Base-by-base conservation (phyloP, 2,888 invertebrate species). In the Lithodes maja region DNA sequence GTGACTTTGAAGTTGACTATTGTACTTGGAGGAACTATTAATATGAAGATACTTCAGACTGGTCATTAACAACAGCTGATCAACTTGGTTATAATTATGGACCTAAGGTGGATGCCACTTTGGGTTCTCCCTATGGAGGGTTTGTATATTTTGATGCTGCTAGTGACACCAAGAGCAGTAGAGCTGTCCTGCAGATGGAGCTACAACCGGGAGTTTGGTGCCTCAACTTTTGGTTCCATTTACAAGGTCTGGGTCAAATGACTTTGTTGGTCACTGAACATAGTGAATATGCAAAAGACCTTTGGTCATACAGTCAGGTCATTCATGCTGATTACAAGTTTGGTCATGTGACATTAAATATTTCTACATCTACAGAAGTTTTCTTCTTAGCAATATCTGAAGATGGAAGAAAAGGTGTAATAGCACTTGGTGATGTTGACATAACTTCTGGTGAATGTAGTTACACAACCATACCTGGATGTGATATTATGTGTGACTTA, bases 21-120 rank as follows among this genome's bases (percentile, higher is more conserved):
- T 86, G 90, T 49, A 81, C 83, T 81, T 87, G 86, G 90, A 79
- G 81, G 2, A 90, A 90, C 85, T 61, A 50, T 69, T 71, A 74
- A n/a, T n/a, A 61, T 68, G 90, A 83, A 15, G 85, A 90, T 87
- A 80, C 86, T n/a, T 86, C 86, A 86, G 90, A 90, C 52, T 90
- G 90, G 90, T 78, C 79, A 12, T 17, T 83, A 77, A 84, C 71
- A 84, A 75, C 78, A 33, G 90, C 55, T 15, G 68, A 78, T 33
- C 54, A 90, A 55, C 55, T 90, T 3, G 33, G 77, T 53, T 50
- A 80, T 33, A 9, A 49, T 7, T 85, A 86, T 86, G 85, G 80
- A 2, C 89, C 89, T 53, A 2, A 33, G 2, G 82, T 86, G 3
- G 89, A 89, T 83, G 83, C 84, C n/a, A 89, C 83, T n/a, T 33